These are phyloP conservation scores for Cheirogaleus major DNA, from an alignment of 2,797 vertebrate species.

Conservation along the genomic window DNA sequence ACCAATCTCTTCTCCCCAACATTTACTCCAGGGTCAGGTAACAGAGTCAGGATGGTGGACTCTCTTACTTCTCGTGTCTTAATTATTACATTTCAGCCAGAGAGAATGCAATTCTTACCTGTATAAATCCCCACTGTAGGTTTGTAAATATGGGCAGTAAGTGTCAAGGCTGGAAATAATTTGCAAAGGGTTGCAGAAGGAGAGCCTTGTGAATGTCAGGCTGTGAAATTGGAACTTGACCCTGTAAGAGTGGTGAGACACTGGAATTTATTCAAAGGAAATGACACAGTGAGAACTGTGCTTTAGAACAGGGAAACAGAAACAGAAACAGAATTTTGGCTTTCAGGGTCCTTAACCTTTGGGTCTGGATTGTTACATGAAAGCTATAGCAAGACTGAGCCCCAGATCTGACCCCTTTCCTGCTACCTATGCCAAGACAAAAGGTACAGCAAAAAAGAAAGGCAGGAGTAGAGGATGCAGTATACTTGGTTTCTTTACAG, in stretches of 20 bases:
- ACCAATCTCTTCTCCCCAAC: not conserved
- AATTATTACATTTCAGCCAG: slow-evolving; percentile 17
- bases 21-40: not conserved
- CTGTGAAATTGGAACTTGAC: not conserved
- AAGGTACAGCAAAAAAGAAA: not conserved
- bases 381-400: not conserved
- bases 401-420: not conserved
- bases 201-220: not conserved
- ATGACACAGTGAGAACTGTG: not conserved
- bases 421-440: not conserved
- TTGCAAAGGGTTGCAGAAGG: not conserved
- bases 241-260: not conserved
- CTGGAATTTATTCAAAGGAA: not conserved
- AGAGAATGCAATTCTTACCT: not conserved
- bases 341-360: not conserved
- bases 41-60: not conserved
- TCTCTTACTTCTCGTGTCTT: not conserved
- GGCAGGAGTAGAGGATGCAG: not conserved
- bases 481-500: not conserved
- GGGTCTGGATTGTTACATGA: not conserved
- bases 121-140: not conserved
- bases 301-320: not conserved
- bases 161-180: slow-evolving; percentile 5
- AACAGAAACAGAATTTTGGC: not conserved
- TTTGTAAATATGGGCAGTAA: slow-evolving; percentile 16